phyloP scores from a whole-genome alignment of 1,140 invertebrate genomes.

The Drosophila willistoni region DNA sequence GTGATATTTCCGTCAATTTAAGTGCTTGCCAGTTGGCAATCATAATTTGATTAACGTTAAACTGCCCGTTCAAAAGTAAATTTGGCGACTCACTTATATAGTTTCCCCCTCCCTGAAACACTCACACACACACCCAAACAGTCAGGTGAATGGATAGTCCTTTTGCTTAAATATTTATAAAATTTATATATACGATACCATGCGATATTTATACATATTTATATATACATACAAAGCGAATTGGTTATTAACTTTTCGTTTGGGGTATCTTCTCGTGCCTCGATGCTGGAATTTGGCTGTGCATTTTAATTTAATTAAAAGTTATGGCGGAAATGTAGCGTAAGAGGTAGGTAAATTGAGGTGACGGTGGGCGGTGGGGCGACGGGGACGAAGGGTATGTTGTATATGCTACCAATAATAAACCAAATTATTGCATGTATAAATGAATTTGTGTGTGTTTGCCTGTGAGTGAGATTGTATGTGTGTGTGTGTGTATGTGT shows the following conservation, averaged over 20 bases:
- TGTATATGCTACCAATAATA: slow-evolving; percentile 66
- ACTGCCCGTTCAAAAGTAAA: slow-evolving; percentile 27
- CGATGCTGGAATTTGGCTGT: slow-evolving; percentile 62
- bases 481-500: slow-evolving; percentile 33
- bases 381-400: slow-evolving; percentile 16
- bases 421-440: slow-evolving; percentile 81
- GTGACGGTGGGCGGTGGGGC: neutral
- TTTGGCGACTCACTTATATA: slow-evolving; percentile 19
- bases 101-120: slow-evolving; percentile 12
- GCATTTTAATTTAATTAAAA: slow-evolving; percentile 81
- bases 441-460: slow-evolving; percentile 70
- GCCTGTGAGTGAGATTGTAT: slow-evolving; percentile 19
- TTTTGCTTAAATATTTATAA: slow-evolving; percentile 76
- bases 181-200: slow-evolving; percentile 56
- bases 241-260: slow-evolving; percentile 73
- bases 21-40: slow-evolving; percentile 11
- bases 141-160: slow-evolving; percentile 16
- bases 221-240: slow-evolving; percentile 72
- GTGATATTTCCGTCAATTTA: slow-evolving; percentile 44
- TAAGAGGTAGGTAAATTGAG: slow-evolving; percentile 29
- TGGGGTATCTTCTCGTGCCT: slow-evolving; percentile 15
- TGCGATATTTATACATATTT: slow-evolving; percentile 37
- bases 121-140: neutral
- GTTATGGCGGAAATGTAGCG: slow-evolving; percentile 74
- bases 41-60: slow-evolving; percentile 61